Evolutionary conservation across 1,140 invertebrate species (phyloP).

Genomic region (Bombus cullumanus): DNA sequence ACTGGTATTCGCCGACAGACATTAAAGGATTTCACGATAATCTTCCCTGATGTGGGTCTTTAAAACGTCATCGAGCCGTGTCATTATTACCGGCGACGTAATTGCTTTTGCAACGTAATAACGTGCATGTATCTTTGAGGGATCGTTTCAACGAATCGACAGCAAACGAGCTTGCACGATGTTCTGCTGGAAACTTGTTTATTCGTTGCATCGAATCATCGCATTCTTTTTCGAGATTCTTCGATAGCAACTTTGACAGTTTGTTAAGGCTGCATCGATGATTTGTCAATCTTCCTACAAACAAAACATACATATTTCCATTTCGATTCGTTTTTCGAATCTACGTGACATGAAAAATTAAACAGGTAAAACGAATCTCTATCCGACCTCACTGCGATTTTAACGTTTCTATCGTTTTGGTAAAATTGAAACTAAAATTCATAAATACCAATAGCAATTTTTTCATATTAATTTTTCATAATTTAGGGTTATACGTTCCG

Average conservation of each 20-base stretch:
- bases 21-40: slow-evolving; percentile 15
- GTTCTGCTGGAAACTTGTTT: not conserved
- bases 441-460: too few relatives aligned
- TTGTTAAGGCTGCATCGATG: not conserved
- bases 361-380: too few relatives aligned
- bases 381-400: too few relatives aligned
- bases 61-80: slow-evolving; percentile 11
- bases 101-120: not conserved
- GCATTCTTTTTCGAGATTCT: not conserved
- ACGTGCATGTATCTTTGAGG: not conserved
- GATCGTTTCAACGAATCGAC: not conserved
- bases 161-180: not conserved
- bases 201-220: not conserved
- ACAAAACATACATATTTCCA: too few relatives aligned
- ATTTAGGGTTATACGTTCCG: too few relatives aligned
- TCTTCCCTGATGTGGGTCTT: slow-evolving; percentile 1
- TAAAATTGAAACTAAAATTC: too few relatives aligned
- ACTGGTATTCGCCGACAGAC: not conserved
- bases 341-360: too few relatives aligned
- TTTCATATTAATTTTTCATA: too few relatives aligned
- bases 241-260: not conserved
- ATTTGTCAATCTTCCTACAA: not conserved
- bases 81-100: not conserved
- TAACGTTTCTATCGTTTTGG: too few relatives aligned
- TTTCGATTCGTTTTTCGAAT: too few relatives aligned